Base-by-base conservation (phyloP, 2,888 invertebrate genomes). In the Sicus ferrugineus region DNA sequence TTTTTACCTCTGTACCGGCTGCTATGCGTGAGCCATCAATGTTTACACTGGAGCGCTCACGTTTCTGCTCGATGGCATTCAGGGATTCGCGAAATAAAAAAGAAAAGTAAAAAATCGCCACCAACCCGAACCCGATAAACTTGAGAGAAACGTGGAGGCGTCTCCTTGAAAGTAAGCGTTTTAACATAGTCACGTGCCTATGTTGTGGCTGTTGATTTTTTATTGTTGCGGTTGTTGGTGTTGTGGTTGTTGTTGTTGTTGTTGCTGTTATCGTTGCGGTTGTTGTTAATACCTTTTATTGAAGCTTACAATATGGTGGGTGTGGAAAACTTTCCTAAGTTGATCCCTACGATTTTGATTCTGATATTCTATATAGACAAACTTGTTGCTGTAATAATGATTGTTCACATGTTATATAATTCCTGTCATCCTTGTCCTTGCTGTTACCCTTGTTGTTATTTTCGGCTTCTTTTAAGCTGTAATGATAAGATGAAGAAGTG, bases 71-170 rank as follows among this genome's bases (percentile, higher is more conserved):
- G 64, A 81, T 83, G n/a, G 84, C 84, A 75, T 84, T 81, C 56
- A 84, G 75, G 16, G 84, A 84, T 70, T 84, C 83, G 3, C 84
- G 83, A 72, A 83, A 84, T 16, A 84, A 76, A 69, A 84, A 84
- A 59, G 77, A 79, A 74, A 84, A 83, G 72, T 84, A 84, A 68
- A 83, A 83, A 58, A 83, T 74, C 59, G 82, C 81, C 64, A 82
- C 75, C 48, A 83, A 69, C 54, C 82, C 74, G 69, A 82, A 77
- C 70, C 79, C 79, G 69, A 81, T 77, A 71, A 81, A 78, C 74
- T 84, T 84, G 34, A 84, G 78, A 76, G 82, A 83, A 75, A 80
- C 77, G 73, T 81, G 82, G 70, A 82, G 72, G 66, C 83, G 82
- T 73, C 84, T 79, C 71, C 81, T 79, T 68, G 81, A 81, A 70